Conservation (phyloP, 2,113 vertebrate genomes). For the Rhea pennata region DNA sequence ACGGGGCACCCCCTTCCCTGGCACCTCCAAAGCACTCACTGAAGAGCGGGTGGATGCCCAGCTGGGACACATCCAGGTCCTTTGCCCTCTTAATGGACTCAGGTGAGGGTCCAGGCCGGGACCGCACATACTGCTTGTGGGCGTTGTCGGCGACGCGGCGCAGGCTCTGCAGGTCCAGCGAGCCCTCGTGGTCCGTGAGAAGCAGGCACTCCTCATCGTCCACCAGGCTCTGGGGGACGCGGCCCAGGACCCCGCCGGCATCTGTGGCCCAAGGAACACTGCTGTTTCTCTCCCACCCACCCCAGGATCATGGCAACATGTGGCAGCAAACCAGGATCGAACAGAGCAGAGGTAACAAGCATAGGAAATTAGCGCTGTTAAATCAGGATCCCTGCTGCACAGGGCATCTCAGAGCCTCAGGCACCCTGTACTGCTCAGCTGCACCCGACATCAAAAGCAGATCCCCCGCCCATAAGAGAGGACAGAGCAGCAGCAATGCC, state of each 20-base stretch:
- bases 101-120: slow-evolving; percentile 83
- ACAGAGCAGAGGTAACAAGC: not conserved
- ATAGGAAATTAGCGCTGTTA: accelerated
- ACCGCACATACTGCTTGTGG: slow-evolving; percentile 93
- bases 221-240: slow-evolving; percentile 90
- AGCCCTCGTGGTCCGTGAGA: slow-evolving; percentile 77
- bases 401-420: accelerated
- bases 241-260: slow-evolving; percentile 83
- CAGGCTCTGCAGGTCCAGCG: slow-evolving; percentile 85
- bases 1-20: accelerated
- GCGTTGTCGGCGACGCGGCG: slow-evolving; percentile 84
- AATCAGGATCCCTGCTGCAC: accelerated
- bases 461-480: accelerated
- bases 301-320: accelerated
- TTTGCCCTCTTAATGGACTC: slow-evolving; percentile 94
- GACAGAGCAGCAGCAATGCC: not conserved
- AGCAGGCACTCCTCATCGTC: slow-evolving; percentile 89
- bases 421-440: too few species aligned
- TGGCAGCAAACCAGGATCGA: not conserved
- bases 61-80: slow-evolving; percentile 79
- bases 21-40: slow-evolving; percentile 72
- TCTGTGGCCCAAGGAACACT: not conserved
- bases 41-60: slow-evolving; percentile 90
- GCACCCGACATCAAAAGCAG: accelerated
- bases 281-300: not conserved